Conservation (phyloP, 2,113 vertebrate species). For the Chiloscyllium plagiosum region DNA sequence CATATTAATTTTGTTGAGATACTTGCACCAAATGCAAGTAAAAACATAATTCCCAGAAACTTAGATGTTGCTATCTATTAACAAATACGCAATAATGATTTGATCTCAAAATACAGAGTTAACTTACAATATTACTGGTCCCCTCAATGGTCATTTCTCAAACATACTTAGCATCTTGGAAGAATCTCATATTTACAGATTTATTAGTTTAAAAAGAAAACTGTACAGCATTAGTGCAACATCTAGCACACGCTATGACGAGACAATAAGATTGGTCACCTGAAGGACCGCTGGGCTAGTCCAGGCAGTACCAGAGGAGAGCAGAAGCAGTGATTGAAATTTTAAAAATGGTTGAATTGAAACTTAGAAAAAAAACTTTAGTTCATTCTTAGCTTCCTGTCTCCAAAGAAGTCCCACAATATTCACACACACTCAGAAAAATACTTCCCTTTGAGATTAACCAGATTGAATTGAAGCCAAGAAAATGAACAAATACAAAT, state of each 20-base stretch:
- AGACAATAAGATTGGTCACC: not conserved
- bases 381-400: not conserved
- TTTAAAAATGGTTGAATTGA: not conserved
- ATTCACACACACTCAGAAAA: not conserved
- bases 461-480: not conserved
- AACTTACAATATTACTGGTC: not conserved
- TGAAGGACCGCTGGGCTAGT: not conserved
- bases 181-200: not conserved
- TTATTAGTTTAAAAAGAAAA: not conserved
- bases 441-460: too few relatives aligned
- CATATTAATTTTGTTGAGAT: not conserved
- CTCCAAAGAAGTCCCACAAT: not conserved
- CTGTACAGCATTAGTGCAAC: not conserved
- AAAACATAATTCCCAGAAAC: not conserved
- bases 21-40: not conserved
- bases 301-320: too few relatives aligned
- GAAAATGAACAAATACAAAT: not conserved
- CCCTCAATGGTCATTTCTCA: not conserved
- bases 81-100: not conserved
- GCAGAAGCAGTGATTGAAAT: not conserved
- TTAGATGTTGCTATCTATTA: not conserved
- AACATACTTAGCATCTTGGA: not conserved
- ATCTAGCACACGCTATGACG: not conserved
- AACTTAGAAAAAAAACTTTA: not conserved
- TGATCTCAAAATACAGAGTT: not conserved